Evolutionary conservation across 2,888 invertebrate genomes (phyloP).

Genomic region (Cremastinae sp.): DNA sequence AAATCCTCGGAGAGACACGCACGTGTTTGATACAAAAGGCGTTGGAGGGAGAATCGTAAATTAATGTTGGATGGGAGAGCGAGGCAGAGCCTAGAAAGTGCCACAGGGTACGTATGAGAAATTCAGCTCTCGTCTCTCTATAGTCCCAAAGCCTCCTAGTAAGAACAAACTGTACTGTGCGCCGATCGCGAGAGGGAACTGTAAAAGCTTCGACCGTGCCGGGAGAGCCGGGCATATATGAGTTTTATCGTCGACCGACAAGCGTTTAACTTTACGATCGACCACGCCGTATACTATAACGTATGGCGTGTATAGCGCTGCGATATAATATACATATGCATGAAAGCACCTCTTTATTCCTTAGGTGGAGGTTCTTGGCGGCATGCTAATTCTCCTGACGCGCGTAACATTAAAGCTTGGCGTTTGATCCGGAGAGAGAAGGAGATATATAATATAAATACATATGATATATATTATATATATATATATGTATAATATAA

Average conservation of each 20-base stretch:
- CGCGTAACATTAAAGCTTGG: slow-evolving; percentile 75
- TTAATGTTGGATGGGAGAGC: slow-evolving; percentile 75
- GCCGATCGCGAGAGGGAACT: slow-evolving; percentile 1
- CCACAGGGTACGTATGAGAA: slow-evolving; percentile 40
- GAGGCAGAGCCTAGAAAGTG: slow-evolving; percentile 59
- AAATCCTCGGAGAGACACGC: not conserved
- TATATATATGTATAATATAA: too few species aligned
- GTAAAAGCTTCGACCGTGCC: slow-evolving; percentile 62
- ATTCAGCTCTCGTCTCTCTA: not conserved
- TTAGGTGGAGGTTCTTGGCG: slow-evolving; percentile 45
- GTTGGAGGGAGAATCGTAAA: slow-evolving; percentile 74
- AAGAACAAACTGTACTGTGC: not conserved
- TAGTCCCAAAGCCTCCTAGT: too few species aligned
- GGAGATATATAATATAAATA: too few species aligned
- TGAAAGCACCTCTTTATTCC: slow-evolving; percentile 55
- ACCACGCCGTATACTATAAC: slow-evolving; percentile 69
- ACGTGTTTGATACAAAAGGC: slow-evolving; percentile 61
- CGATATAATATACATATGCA: slow-evolving; percentile 55
- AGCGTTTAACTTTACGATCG: slow-evolving; percentile 78
- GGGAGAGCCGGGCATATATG: slow-evolving; percentile 64
- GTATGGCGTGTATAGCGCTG: slow-evolving; percentile 9
- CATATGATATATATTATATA: too few species aligned
- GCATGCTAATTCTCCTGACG: slow-evolving; percentile 75
- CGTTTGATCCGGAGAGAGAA: slow-evolving; percentile 69
- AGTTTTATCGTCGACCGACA: slow-evolving; percentile 77